Conservation (phyloP, 2,888 invertebrate species). For the Molorchus minor region DNA sequence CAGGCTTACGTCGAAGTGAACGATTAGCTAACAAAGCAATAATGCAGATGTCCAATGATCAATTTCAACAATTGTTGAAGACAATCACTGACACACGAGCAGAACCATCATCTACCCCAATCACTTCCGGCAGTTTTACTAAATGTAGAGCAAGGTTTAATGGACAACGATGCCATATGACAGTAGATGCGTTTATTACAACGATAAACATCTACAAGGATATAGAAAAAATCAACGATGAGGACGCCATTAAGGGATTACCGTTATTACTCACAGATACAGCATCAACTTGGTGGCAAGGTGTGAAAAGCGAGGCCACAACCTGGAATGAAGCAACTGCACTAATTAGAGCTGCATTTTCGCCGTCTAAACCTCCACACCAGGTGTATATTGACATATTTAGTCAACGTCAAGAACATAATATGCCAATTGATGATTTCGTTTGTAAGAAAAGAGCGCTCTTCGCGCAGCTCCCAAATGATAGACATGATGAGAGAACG, state of each 20-base stretch:
- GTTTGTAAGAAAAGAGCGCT: conserved; percentile 34
- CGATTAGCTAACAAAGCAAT: neutral
- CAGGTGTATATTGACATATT: conserved; percentile 38
- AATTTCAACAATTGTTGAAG: neutral
- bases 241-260: conserved; percentile 32
- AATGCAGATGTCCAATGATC: neutral
- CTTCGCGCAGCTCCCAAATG: conserved; percentile 32
- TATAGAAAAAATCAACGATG: conserved; percentile 30
- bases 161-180: conserved; percentile 7
- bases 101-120: neutral
- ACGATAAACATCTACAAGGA: conserved; percentile 23
- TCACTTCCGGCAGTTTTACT: conserved; percentile 6
- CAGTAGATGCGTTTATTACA: conserved; percentile 36
- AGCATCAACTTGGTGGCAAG: conserved; percentile 33
- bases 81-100: neutral
- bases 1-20: neutral
- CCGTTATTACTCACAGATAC: conserved; percentile 29
- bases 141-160: conserved; percentile 12
- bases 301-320: conserved; percentile 22
- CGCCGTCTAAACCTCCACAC: conserved; percentile 34
- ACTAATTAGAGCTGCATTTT: conserved; percentile 30
- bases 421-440: conserved; percentile 29
- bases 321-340: conserved; percentile 32
- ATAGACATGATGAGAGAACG: conserved; percentile 33
- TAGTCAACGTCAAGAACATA: conserved; percentile 20